Evolutionary conservation across 2,888 invertebrate species (phyloP).

Genomic region (Scotopteryx bipunctaria): DNA sequence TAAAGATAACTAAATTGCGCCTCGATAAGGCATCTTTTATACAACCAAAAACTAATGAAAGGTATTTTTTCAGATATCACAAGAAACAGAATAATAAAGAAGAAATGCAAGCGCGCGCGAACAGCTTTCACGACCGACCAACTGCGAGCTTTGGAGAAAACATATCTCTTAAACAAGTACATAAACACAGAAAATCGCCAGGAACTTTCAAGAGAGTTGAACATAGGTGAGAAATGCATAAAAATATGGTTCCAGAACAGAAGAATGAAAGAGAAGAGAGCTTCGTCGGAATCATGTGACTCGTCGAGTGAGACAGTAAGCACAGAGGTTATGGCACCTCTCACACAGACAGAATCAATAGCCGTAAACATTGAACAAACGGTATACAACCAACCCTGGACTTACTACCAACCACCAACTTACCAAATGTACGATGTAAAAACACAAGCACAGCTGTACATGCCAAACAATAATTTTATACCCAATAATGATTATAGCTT

Average conservation of each 20-base stretch:
- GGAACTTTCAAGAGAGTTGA: conserved; percentile 84
- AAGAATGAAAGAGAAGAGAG: conserved; percentile 88
- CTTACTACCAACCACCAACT: conserved; percentile 3
- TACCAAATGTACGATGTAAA: conserved; percentile 1
- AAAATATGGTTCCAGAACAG: conserved; percentile 94
- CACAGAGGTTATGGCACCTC: conserved; percentile 26
- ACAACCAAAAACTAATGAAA: background rate
- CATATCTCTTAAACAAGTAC: conserved; percentile 80
- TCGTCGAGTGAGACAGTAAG: conserved; percentile 45
- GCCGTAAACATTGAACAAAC: no score
- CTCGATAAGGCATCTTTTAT: no score
- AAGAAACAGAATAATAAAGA: conserved; percentile 50
- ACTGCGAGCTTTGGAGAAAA: conserved; percentile 84
- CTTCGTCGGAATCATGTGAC: conserved; percentile 62
- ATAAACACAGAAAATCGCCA: conserved; percentile 86
- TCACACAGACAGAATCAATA: conserved; percentile 9
- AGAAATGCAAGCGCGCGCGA: conserved; percentile 84
- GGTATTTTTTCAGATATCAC: conserved; percentile 36
- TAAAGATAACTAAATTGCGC: no score
- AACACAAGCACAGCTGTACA: conserved; percentile 2
- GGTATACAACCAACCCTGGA: background rate
- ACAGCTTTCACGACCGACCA: conserved; percentile 90
- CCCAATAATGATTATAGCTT: conserved; percentile 8
- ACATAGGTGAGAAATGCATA: conserved; percentile 87
- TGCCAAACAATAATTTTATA: background rate